A percentile compares a stretch with the other conserved stretches of the same genome.
Conservation (phyloP, 2,888 invertebrate genomes). For the Invenusta paracnida region DNA sequence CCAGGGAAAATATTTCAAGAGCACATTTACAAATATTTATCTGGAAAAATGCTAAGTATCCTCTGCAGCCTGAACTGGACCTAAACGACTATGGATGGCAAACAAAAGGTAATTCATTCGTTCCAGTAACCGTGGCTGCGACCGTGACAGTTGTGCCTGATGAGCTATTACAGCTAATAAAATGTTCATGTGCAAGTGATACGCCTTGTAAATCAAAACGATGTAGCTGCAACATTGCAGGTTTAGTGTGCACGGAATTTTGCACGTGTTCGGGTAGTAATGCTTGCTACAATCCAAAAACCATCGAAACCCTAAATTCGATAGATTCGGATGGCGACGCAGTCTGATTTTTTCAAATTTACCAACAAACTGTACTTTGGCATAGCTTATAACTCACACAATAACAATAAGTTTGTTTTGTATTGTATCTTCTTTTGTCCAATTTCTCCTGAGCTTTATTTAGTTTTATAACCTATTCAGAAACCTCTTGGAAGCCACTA, state of each 20-base stretch:
- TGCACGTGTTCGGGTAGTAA: neutral
- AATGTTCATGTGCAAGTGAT: neutral
- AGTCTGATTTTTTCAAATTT: neutral
- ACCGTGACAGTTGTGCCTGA: neutral
- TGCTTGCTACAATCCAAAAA: neutral
- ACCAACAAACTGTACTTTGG: neutral
- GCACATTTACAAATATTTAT: neutral
- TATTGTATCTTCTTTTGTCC: neutral
- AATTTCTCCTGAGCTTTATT: neutral
- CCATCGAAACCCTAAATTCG: neutral
- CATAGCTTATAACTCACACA: too few relatives aligned
- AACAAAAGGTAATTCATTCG: neutral
- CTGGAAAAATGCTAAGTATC: neutral
- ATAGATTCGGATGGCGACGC: neutral
- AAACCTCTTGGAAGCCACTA: neutral
- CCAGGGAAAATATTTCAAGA: neutral
- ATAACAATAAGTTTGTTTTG: neutral
- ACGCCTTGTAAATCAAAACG: neutral
- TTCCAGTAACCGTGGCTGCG: neutral
- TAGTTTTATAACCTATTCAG: neutral
- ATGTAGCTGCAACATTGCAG: neutral
- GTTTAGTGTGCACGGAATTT: neutral
- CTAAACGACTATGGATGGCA: neutral
- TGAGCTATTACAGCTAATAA: neutral
- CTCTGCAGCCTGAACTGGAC: neutral